Base-by-base conservation (phyloP, 1,140 invertebrate species). In the Acromyrmex echinatior region DNA sequence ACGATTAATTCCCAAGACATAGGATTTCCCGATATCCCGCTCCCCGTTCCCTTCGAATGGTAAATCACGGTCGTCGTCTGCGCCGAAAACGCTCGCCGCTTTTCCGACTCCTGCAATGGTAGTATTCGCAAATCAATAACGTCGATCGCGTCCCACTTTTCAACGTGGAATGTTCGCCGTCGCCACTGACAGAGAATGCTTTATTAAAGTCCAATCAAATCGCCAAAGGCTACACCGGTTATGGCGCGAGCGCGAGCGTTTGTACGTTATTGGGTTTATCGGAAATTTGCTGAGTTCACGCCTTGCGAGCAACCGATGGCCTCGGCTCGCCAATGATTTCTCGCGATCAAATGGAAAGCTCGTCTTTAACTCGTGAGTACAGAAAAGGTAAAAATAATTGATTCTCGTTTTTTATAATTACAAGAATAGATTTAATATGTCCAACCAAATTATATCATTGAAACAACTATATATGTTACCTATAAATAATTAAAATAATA, bases 181-280 rank as follows among this genome's bases (percentile, higher is more conserved):
- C 80, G 53, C 79, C 84, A 58, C 62, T 86, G 62, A 60, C 88
- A 89, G 88, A 89, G 88, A 90, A 90, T 89, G 82, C 77, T 76
- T 66, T 85, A 81, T 90, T 88, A 90, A 90, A 90, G 88, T 74
- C 88, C 88, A 89, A 89, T 90, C 86, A 90, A 90, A 89, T 80
- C 84, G 88, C 88, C 84, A 49, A 53, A 51, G 84, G 84, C 84
- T 65, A 82, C 58, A 78, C 31, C 84, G 82, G 86, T 90, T 89
- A 89, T 84, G 80, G 80, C 85, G 86, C 66, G 85, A 78, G 79
- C 84, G 74, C 39, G 76, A 31, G 65, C 70, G 80, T 49, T 84
- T 74, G 80, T 49, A 84, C 77, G 88, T 90, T 90, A 90, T 90
- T 90, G 88, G 88, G 88, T 90, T 90, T 90, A 90, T 90, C 88